Evolutionary conservation across 2,888 invertebrate genomes (phyloP).

Genomic region (Thymelicus lineola): DNA sequence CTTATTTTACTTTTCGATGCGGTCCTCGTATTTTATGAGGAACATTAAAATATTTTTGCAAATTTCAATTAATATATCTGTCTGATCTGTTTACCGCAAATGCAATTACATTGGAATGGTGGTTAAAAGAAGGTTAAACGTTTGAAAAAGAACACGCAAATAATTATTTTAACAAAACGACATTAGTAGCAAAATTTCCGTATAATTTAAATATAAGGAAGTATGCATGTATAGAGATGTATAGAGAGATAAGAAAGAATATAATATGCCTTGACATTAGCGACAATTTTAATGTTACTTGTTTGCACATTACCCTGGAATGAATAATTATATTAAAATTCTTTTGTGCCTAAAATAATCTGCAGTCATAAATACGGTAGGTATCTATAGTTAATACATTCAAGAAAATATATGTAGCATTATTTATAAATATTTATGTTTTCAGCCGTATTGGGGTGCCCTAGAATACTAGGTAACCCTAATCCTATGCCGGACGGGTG

Average conservation of each 20-base stretch:
- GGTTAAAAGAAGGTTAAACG: constrained; percentile 41
- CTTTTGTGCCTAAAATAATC: too few species aligned
- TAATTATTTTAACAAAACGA: constrained; percentile 56
- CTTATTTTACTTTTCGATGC: too few species aligned
- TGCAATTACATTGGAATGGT: constrained; percentile 40
- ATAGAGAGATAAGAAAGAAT: constrained; percentile 6
- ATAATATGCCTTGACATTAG: neutral
- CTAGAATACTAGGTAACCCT: too few species aligned
- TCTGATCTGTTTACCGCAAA: constrained; percentile 44
- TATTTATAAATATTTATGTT: too few species aligned
- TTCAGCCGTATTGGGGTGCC: too few species aligned
- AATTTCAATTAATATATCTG: too few species aligned
- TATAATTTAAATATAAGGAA: constrained; percentile 62
- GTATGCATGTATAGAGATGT: constrained; percentile 39
- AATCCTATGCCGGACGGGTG: too few species aligned
- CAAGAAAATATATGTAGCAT: too few species aligned
- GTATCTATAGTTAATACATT: too few species aligned
- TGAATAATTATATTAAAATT: neutral
- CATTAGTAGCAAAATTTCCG: constrained; percentile 59
- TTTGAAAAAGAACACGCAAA: constrained; percentile 48
- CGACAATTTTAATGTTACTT: neutral
- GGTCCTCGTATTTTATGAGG: too few species aligned
- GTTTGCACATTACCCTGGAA: neutral
- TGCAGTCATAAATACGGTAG: too few species aligned
- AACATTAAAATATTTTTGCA: too few species aligned